A percentile compares a stretch with the other conserved stretches of the same genome.
phyloP scores from a whole-genome alignment of 2,797 vertebrate genomes.

The Anolis apletophallus region DNA sequence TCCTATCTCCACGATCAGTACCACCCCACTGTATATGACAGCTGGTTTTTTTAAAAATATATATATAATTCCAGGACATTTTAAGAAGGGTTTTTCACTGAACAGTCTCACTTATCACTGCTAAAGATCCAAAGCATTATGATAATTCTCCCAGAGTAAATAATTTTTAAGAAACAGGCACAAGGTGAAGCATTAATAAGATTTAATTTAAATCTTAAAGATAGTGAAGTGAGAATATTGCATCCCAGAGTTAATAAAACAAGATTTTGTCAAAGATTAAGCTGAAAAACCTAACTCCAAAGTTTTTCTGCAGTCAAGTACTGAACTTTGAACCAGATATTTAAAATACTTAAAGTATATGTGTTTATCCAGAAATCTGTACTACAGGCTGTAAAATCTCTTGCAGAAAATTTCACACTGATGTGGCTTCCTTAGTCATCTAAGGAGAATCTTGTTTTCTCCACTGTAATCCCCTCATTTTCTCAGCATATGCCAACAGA shows the following conservation, averaged over 20 bases:
- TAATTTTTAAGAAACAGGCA: constrained; percentile 37
- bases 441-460: constrained; percentile 1
- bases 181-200: constrained; percentile 20
- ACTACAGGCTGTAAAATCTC: accelerated
- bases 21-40: constrained; percentile 24
- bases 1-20: constrained; percentile 55
- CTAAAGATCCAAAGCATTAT: not conserved
- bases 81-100: not conserved
- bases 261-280: constrained; percentile 23
- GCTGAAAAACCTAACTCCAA: not conserved
- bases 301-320: not conserved
- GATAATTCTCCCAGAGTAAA: constrained; percentile 22
- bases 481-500: not conserved
- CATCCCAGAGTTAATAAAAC: constrained; percentile 7
- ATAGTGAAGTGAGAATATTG: constrained; percentile 19
- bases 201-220: constrained; percentile 38
- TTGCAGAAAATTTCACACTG: constrained; percentile 33
- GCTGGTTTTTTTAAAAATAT: not conserved
- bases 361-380: constrained; percentile 1
- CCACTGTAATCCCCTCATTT: constrained; percentile 31
- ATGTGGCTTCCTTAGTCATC: constrained; percentile 7
- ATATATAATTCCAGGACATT: not conserved
- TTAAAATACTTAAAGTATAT: constrained; percentile 3
- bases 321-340: not conserved
- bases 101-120: not conserved